Evolutionary conservation across 2,113 vertebrate species (phyloP), one percentile per base, ranked within the genome.

Genomic region (Ochotona curzoniae): DNA sequence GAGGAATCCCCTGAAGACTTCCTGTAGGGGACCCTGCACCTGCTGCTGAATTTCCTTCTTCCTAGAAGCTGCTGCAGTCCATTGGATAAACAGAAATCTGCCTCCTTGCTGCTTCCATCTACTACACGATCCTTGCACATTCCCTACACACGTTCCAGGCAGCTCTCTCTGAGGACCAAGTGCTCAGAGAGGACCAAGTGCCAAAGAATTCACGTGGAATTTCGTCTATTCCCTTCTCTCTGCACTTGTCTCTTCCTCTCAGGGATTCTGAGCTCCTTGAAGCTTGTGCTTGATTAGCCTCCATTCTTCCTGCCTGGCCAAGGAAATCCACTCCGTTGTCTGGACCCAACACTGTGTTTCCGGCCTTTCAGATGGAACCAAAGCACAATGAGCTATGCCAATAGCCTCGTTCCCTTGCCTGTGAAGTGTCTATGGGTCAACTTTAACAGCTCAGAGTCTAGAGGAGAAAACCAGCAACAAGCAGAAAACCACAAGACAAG

Each of bases 1-100:
- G 17, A 54, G 30, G 74, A 23, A 11, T 2, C 26, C 0, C 15
- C 0, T 17, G 25, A 32, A 14, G 51, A 60, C 8, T 17, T 30
- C 54, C 38, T 44, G 18, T 11, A 2, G 38, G 25, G 57, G 30
- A 60, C 63, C 32, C 10, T 30, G 32, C 28, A 47, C 28, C n/a
- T 15, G 51, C 4, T 47, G 14, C 26, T 69, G 5, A 15, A 2
- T 51, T 10, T 69, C 67, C 35, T 35, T 26, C 30, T 13, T 70
- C 49, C 66, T 23, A 38, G 54, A 84, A 28, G 44, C 32, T 7
- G 26, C 18, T 10, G 10, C 18, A 8, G 60, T 18, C 18, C 51
- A 71, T n/a, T 7, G 83, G 61, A 51, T 11, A 63, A 32, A 11
- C 64, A 57, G 47, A 74, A 66, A 69, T 69, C 69, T 69, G 8